Base-by-base conservation (phyloP, 1,140 invertebrate species). In the Physella acuta region DNA sequence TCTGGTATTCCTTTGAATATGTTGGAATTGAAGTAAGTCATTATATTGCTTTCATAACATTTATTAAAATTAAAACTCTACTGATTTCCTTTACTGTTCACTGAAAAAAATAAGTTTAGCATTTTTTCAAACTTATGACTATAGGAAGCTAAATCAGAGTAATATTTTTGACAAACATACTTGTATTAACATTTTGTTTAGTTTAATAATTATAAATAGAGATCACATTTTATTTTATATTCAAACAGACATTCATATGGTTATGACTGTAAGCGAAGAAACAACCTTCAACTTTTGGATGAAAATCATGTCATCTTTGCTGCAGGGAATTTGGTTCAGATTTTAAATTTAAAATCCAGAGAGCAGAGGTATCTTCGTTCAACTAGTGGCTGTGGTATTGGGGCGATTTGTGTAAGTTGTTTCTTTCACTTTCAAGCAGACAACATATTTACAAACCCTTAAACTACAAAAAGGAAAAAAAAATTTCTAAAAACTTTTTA, bases 261-360 rank as follows among this genome's bases (percentile, higher is more conserved):
- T n/a, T 95, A 94, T 78, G 90, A 95, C 79, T 94, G 92, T 79
- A 92, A 89, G 72, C 87, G 90, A 59, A 87, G 90, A 55, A 92
- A 90, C 75, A 96, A 96, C 83, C 80, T 96, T 14, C 89, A 90
- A 63, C 85, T 91, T 0, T 86, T 91, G 51, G 91, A 94, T 81
- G 85, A 89, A 14, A 84, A 90, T 8, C 91, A 90, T 0, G 77
- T 95, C 14, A 86, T 92, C 16, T 95, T 91, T 87, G 88, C 89
- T 0, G 91, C 93, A 1, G 93, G 93, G 31, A 94, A 92, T 84
- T 88, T 91, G 34, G 88, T 95, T 26, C 88, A 92, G 71, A 90
- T 94, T 75, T 89, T 93, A 64, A 87, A 93, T 75, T 86, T 93
- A 1, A 73, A 77, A 2, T 81, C 84, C 28, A 88, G 87, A n/a